Base-by-base conservation (phyloP, 2,113 vertebrate species). In the Pseudorhombus dupliciocellatus region DNA sequence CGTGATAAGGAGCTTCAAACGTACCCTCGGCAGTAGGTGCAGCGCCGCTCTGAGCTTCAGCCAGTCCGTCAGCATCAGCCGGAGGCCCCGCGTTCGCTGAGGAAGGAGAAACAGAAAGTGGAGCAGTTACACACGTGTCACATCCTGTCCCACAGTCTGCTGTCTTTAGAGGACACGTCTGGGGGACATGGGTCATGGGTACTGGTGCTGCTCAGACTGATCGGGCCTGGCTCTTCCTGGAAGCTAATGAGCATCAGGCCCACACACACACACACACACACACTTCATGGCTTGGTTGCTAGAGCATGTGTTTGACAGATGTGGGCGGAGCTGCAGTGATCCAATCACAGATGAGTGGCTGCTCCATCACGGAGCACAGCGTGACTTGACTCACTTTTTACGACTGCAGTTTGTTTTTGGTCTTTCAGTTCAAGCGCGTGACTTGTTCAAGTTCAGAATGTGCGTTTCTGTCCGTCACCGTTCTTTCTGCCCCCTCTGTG, bases 21-120 rank as follows among this genome's bases (percentile, higher is more conserved):
- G 73, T 71, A 89, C 89, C 86, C 73, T 91, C 83, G 55, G 63
- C 60, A 58, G 89, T 89, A 9, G 89, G 86, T 14, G 81, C 83
- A 68, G 85, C 67, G 70, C 88, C 89, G 70, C 89, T 89, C 71
- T 91, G 89, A 68, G 89, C 73, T 56, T 86, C 89, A 25, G 77
- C 66, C 65, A 83, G 15, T 72, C 42, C 75, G 4, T 89, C 88
- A 50, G 80, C 12, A 18, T 88, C 89, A n/a, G 71, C 57, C 16
- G 86, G 73, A 20, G 71, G 46, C 20, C 77, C 75, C 0, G 34
- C 75, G 69, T 86, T 73, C 40, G 73, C 89, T 91, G 77, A 28
- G 71, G 25, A 54, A 48, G 34, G 10, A 37, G 34, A 2, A 37
- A 12, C 34, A 37, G 34, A 37, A 37, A 12, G 1, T 10, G 4